Evolutionary conservation across 2,113 vertebrate genomes (phyloP), one percentile per base, ranked within the genome.

Genomic region (Prinia subflava): DNA sequence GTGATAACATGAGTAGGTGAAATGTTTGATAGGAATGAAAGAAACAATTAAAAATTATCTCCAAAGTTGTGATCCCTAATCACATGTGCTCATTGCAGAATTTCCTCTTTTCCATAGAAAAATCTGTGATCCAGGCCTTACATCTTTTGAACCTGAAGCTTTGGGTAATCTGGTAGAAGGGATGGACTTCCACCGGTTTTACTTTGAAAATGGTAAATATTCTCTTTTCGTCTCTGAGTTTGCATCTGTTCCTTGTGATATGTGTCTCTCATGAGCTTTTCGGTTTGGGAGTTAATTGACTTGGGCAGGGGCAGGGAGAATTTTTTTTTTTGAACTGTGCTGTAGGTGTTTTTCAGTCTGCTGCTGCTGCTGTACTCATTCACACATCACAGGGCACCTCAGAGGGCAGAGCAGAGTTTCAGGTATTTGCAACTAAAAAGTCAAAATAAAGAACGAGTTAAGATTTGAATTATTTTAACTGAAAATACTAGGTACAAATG

Each of bases 171-270:
- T 99, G 83, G 99, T 99, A 82, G 99, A 99, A 97, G 99, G 99
- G 42, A 99, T 99, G 82, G 99, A 99, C 95, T 99, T 99, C 75
- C 99, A 99, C 95, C 98, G 99, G 81, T 99, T 99, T 98, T 99
- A 99, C 98, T 99, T 99, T 89, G 99, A 99, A 96, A 99, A 99
- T 16, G 98, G 99, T 99, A 98, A 87, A 67, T 76, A 23, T 27
- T 75, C 35, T 17, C 62, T 50, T 80, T 63, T 35, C 31, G 15
- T 67, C 50, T 53, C 12, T 1, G 1, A 41, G 13, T 69, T 82
- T 84, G 87, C 35, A n/a, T 24, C 49, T 75, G 30, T 60, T 80
- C 64, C 19, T 57, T 50, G 30, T 68, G 37, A n/a, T 68, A 37
- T 46, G 21, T 77, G 69, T 85, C 44, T 77, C 19, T 11, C 4